These are phyloP conservation scores for Neogobius melanostomus DNA, from an alignment of 2,113 vertebrate genomes.

Conservation along the genomic window DNA sequence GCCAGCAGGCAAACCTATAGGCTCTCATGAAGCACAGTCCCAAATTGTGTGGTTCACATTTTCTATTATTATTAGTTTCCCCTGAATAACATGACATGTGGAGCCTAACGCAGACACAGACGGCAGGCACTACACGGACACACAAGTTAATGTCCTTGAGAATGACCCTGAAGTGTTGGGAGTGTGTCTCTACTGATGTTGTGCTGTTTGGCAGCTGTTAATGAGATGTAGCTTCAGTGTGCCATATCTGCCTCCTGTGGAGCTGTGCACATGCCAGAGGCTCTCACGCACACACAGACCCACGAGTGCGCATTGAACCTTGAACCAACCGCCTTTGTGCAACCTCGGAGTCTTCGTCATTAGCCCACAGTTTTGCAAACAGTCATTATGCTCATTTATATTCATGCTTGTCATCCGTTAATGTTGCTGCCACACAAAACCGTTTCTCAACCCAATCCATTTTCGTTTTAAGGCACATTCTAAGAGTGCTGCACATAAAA, in stretches of 20 bases:
- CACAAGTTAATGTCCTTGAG: conserved; percentile 38
- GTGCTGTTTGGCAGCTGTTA: conserved; percentile 45
- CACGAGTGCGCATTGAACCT: conserved; percentile 37
- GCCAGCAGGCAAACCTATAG: no score
- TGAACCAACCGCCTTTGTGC: conserved; percentile 11
- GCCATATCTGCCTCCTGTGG: conserved; percentile 43
- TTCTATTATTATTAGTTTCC: no score
- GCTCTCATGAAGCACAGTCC: not conserved
- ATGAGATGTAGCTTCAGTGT: conserved; percentile 50
- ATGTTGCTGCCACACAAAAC: conserved; percentile 10
- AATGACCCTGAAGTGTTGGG: conserved; percentile 37
- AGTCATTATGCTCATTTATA: conserved; percentile 29
- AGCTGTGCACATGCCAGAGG: conserved; percentile 40
- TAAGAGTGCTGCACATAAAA: no score
- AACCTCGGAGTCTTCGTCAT: not conserved
- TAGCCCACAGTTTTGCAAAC: conserved; percentile 1
- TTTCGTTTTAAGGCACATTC: no score
- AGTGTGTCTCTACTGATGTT: conserved; percentile 17
- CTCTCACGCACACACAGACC: conserved; percentile 46
- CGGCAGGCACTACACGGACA: not conserved
- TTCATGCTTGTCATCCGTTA: conserved; percentile 14
- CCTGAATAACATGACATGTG: not conserved
- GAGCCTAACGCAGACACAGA: conserved; percentile 13
- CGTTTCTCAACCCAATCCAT: no score
- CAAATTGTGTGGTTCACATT: not conserved